phyloP scores from a whole-genome alignment of 2,888 invertebrate genomes.

The Sinodicranocentrus sp. region DNA sequence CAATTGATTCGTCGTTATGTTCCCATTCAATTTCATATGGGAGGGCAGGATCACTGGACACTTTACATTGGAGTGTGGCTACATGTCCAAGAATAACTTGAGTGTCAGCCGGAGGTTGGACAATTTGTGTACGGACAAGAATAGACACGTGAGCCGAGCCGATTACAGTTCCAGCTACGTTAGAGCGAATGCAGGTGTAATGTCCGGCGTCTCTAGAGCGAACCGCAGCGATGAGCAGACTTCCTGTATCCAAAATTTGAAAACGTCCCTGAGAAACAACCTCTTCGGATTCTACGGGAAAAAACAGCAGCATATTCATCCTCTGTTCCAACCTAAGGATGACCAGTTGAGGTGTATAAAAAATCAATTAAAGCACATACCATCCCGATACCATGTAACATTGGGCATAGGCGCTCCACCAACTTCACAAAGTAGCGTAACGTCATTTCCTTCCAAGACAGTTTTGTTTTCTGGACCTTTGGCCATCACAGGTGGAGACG shows the following conservation, averaged over 20 bases:
- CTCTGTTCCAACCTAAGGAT: no score
- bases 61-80: constrained; percentile 95
- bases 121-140: constrained; percentile 94
- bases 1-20: constrained; percentile 84
- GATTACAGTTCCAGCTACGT: constrained; percentile 88
- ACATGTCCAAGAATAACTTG: constrained; percentile 94
- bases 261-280: constrained; percentile 85
- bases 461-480: constrained; percentile 91
- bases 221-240: constrained; percentile 92
- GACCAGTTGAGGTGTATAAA: no score
- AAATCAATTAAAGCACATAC: no score
- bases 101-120: constrained; percentile 94
- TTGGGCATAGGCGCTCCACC: constrained; percentile 94
- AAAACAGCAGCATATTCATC: no score
- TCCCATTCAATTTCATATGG: constrained; percentile 93
- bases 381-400: constrained; percentile 94
- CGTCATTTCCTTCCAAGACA: constrained; percentile 95
- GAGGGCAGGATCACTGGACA: constrained; percentile 93
- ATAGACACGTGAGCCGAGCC: constrained; percentile 74
- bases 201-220: constrained; percentile 90
- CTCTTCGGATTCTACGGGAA: constrained; percentile 72
- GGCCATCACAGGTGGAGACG: constrained; percentile 92
- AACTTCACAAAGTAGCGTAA: constrained; percentile 91
- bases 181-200: constrained; percentile 92
- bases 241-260: constrained; percentile 91